Evolutionary conservation across 2,888 invertebrate species (phyloP).

Genomic region (Apodemia hepburni): DNA sequence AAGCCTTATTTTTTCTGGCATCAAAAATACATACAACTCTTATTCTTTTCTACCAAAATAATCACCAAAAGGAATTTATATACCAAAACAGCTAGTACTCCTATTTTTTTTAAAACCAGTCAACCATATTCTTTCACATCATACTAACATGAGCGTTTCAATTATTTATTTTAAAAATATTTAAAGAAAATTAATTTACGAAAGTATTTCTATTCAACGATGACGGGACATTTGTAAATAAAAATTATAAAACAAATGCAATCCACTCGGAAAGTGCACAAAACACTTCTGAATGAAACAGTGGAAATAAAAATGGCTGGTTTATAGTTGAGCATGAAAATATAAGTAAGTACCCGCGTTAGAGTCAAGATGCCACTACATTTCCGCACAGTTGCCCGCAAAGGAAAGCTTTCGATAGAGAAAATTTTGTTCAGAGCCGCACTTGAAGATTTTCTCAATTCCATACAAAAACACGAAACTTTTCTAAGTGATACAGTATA

Average conservation of each 20-base stretch:
- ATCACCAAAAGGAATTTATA: no score
- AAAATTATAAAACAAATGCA: conserved; percentile 39
- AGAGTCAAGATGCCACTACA: conserved; percentile 58
- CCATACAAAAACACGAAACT: conserved; percentile 30
- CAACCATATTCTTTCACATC: neutral
- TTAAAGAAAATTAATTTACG: conserved; percentile 32
- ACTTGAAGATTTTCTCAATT: conserved; percentile 42
- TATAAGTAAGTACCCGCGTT: conserved; percentile 47
- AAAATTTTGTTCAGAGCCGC: conserved; percentile 46
- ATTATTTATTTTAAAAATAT: conserved; percentile 29
- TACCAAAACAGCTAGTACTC: no score
- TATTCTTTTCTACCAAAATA: no score
- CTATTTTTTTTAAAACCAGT: neutral
- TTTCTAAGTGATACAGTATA: conserved; percentile 26
- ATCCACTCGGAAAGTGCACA: conserved; percentile 38
- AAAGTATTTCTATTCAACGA: conserved; percentile 34
- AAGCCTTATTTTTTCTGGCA: no score
- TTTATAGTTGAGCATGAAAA: conserved; percentile 48
- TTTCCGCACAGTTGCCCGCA: conserved; percentile 51
- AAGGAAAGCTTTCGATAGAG: conserved; percentile 53
- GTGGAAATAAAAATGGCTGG: conserved; percentile 42
- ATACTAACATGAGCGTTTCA: neutral
- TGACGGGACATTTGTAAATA: conserved; percentile 37
- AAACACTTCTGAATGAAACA: conserved; percentile 41
- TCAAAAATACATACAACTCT: no score